A percentile compares a stretch with the other conserved stretches of the same genome.
Conservation (phyloP, 1,140 invertebrate genomes). For the Scaptomyza pallida region DNA sequence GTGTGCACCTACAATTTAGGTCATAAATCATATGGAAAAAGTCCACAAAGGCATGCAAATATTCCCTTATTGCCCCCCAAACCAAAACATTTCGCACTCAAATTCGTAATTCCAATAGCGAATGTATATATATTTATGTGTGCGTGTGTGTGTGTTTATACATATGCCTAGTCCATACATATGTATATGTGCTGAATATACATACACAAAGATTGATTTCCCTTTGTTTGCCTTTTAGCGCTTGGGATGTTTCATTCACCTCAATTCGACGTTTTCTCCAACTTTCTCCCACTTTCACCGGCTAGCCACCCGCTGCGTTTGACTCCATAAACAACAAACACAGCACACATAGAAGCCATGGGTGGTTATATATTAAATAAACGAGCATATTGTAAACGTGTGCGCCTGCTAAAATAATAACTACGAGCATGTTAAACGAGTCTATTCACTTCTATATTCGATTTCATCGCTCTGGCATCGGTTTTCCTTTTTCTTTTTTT, state of each 20-base stretch:
- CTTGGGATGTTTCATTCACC: constrained; percentile 50
- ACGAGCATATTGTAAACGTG: constrained; percentile 22
- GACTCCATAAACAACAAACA: constrained; percentile 7
- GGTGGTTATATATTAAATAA: constrained; percentile 37
- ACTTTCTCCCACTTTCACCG: background rate
- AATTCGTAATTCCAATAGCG: constrained; percentile 26
- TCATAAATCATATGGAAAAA: constrained; percentile 81
- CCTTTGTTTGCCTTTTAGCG: constrained; percentile 77
- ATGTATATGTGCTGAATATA: constrained; percentile 65
- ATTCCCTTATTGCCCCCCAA: constrained; percentile 60
- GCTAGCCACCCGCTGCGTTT: constrained; percentile 6
- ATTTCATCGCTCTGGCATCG: constrained; percentile 9
- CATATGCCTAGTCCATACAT: constrained; percentile 56
- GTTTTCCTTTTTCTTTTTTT: constrained; percentile 27
- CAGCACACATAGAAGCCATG: constrained; percentile 18
- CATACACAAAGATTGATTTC: constrained; percentile 78
- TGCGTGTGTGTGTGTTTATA: constrained; percentile 11
- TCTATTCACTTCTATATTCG: constrained; percentile 12
- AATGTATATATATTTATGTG: constrained; percentile 2
- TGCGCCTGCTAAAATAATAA: constrained; percentile 28
- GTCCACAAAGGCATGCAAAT: constrained; percentile 76
- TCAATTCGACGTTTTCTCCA: constrained; percentile 46
- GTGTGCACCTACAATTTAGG: constrained; percentile 68
- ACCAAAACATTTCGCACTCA: constrained; percentile 8
- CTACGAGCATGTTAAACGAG: constrained; percentile 11